Evolutionary conservation across 1,140 invertebrate genomes (phyloP), one percentile per base, ranked within the genome.

Genomic region (Zaprionus tsacasi): DNA sequence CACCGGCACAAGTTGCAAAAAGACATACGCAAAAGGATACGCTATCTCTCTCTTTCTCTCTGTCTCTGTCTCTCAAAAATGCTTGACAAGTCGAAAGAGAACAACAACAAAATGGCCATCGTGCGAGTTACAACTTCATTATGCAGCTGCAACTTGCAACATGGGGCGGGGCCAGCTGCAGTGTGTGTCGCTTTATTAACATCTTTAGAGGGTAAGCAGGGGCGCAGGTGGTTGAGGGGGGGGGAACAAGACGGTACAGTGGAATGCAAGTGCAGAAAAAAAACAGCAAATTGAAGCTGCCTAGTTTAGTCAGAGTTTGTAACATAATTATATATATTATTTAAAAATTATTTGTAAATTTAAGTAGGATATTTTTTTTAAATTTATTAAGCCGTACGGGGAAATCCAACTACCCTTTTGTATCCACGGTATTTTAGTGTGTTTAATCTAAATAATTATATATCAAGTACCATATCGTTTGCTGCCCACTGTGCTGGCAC

Each of bases 171-270:
- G 58, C 57, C 66, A 66, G 59, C 33, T 35, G 33, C 57, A 68
- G 70, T 70, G 82, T 83, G 82, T 78, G 70, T 78, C 85, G 85
- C 85, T 88, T 89, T 88, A 88, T 89, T 88, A 88, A 88, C 83
- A 82, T 88, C 85, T 88, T 83, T 17, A 40, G 6, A 15, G 45
- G 11, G 43, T 21, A 36, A 35, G 21, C 21, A 21, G 21, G 2
- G 2, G 57, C 2, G 40, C 4, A 36, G 33, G 7, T 13, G 54
- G 56, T 4, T 2, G 12, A n/a, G 35, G 55, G 8, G 21, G 21
- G 57, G 64, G 57, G 27, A 45, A 71, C 69, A 68, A 70, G 54
- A 71, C 71, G 63, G 59, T 81, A 50, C 45, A 25, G 45, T 50
- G 45, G 45, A 30, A 38, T 38, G 21, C 21, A 21, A 21, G 1